Percentiles rank a stretch among this genome's conserved stretches.
phyloP scores from a whole-genome alignment of 2,113 vertebrate species.

The Heliornis fulica region DNA sequence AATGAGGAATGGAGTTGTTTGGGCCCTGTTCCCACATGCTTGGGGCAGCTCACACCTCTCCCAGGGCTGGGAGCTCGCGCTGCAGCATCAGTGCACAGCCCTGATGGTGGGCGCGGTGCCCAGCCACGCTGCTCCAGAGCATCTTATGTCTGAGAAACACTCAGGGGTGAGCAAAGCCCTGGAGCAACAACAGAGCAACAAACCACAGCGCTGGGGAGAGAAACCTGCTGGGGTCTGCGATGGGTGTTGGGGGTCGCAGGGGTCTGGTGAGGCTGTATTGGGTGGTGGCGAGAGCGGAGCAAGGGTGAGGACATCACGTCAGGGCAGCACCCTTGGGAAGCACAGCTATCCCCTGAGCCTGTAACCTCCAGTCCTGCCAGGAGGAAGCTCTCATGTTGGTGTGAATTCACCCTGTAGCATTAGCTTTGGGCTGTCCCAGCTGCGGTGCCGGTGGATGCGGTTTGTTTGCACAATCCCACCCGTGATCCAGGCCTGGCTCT shows the following conservation, averaged over 20 bases:
- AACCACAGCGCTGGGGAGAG: fast-evolving
- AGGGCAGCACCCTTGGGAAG: neutral
- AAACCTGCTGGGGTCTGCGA: neutral
- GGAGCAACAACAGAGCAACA: fast-evolving
- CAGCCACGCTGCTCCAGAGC: fast-evolving
- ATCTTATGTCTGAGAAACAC: neutral
- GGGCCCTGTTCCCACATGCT: neutral
- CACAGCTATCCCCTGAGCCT: fast-evolving
- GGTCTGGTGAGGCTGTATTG: neutral
- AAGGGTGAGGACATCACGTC: fast-evolving
- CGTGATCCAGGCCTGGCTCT: neutral
- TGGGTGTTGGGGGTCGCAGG: fast-evolving
- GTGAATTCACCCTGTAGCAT: fast-evolving
- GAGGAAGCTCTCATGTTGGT: neutral
- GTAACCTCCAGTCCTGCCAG: neutral
- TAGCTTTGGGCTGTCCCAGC: neutral
- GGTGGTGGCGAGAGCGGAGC: neutral
- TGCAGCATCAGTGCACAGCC: neutral
- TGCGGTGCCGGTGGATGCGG: fast-evolving
- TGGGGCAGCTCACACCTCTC: fast-evolving
- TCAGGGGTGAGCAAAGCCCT: neutral
- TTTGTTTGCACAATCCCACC: conserved; percentile 18
- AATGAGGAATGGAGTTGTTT: neutral
- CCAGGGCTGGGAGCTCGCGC: too few relatives aligned
- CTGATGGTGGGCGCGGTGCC: fast-evolving